phyloP scores from a whole-genome alignment of 2,888 invertebrate species.

The Eupithecia pulchellata region DNA sequence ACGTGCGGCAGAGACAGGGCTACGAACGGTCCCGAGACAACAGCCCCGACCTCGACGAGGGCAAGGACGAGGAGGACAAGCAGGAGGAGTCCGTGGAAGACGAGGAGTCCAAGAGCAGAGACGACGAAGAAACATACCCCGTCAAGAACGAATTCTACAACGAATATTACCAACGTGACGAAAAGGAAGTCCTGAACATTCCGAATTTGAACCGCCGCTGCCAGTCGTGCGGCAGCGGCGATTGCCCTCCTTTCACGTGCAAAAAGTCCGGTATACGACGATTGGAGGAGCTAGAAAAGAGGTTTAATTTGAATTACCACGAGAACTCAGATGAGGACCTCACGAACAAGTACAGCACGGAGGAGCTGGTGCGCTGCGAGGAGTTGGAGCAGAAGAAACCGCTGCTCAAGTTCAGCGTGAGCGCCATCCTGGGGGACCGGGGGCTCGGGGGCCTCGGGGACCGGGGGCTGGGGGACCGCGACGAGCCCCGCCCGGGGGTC shows the following conservation, averaged over 20 bases:
- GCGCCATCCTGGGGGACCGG: constrained; percentile 92
- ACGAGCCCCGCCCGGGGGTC: constrained; percentile 65
- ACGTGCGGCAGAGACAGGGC: constrained; percentile 68
- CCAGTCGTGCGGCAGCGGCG: constrained; percentile 83
- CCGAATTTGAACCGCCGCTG: constrained; percentile 76
- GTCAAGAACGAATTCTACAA: constrained; percentile 71
- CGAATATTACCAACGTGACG: constrained; percentile 65
- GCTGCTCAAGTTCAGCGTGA: constrained; percentile 95
- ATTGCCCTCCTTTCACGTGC: constrained; percentile 82
- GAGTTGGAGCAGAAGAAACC: constrained; percentile 87
- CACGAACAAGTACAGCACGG: constrained; percentile 62
- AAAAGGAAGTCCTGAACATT: constrained; percentile 76
- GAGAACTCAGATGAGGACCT: constrained; percentile 76
- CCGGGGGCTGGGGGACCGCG: constrained; percentile 86
- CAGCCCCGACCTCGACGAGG: constrained; percentile 71
- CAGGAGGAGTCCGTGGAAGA: constrained; percentile 40
- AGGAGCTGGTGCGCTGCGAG: constrained; percentile 76
- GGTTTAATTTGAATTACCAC: constrained; percentile 73
- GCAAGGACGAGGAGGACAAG: constrained; percentile 64
- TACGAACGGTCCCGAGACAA: constrained; percentile 69
- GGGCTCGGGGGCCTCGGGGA: constrained; percentile 31
- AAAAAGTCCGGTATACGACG: constrained; percentile 77
- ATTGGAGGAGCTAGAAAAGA: constrained; percentile 75
- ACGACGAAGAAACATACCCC: constrained; percentile 62
- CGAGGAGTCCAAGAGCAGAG: constrained; percentile 72